Conservation (phyloP, 1,140 invertebrate species). For the Drosophila sproati region DNA sequence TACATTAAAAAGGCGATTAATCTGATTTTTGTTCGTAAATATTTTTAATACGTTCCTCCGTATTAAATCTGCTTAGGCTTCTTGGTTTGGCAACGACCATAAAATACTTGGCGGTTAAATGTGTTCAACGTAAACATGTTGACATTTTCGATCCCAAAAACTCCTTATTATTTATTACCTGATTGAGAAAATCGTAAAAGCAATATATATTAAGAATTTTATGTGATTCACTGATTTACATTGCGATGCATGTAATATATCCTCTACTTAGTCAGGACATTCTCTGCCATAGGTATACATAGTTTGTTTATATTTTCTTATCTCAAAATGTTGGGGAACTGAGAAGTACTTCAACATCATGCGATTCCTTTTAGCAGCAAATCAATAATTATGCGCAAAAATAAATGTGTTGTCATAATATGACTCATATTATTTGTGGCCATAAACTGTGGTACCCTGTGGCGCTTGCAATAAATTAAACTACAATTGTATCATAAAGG, state of each 20-base stretch:
- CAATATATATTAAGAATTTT: not conserved
- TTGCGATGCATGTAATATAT: not conserved
- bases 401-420: slow-evolving; percentile 55
- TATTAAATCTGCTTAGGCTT: not conserved
- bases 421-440: slow-evolving; percentile 32
- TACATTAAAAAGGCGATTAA: too few species aligned
- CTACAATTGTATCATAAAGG: slow-evolving; percentile 13
- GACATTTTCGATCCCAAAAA: not conserved
- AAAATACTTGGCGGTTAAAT: too few species aligned
- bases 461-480: slow-evolving; percentile 41
- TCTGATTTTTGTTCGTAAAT: too few species aligned
- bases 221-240: not conserved
- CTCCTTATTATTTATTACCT: not conserved
- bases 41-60: too few species aligned
- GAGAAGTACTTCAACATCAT: not conserved
- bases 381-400: slow-evolving; percentile 40
- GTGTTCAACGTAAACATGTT: not conserved
- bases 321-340: not conserved
- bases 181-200: not conserved
- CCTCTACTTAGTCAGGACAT: not conserved
- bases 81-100: not conserved
- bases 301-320: too few species aligned
- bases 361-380: not conserved
- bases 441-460: slow-evolving; percentile 36
- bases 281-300: too few species aligned